Conservation (phyloP, 2,888 invertebrate genomes). For the Neoascia interrupta region DNA sequence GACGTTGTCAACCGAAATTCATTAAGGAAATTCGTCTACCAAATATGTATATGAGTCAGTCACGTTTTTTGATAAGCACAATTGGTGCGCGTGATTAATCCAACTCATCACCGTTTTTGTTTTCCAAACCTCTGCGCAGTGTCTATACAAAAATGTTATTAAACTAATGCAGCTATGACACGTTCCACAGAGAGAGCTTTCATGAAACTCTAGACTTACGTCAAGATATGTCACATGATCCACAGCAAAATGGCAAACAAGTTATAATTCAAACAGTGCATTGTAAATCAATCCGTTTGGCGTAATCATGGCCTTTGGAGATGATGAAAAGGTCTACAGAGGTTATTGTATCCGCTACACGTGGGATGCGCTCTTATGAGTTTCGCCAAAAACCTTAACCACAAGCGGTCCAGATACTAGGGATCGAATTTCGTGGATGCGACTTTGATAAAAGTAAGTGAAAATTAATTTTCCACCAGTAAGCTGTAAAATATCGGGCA, state of each 20-base stretch:
- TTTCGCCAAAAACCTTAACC: slow-evolving; percentile 50
- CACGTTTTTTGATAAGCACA: not conserved
- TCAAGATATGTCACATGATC: slow-evolving; percentile 35
- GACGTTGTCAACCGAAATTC: not conserved
- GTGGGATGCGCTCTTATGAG: too few species aligned
- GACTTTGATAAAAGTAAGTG: slow-evolving; percentile 47
- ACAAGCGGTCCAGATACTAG: slow-evolving; percentile 26
- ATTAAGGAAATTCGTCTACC: not conserved
- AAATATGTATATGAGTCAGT: not conserved
- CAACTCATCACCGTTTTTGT: too few species aligned
- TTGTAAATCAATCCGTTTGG: not conserved
- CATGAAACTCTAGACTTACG: slow-evolving; percentile 11
- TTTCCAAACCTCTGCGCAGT: too few species aligned
- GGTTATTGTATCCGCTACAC: too few species aligned
- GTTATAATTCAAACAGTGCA: not conserved
- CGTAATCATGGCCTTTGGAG: slow-evolving; percentile 7
- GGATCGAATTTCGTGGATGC: slow-evolving; percentile 22
- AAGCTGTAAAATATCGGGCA: too few species aligned
- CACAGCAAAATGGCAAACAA: slow-evolving; percentile 12
- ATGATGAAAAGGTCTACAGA: too few species aligned
- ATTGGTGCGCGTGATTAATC: not conserved
- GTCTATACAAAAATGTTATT: slow-evolving; percentile 10
- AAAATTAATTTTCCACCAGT: too few species aligned
- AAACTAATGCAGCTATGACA: not conserved
- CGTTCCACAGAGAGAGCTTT: not conserved